phyloP scores from a whole-genome alignment of 2,113 vertebrate species.

The Osmerus mordax region DNA sequence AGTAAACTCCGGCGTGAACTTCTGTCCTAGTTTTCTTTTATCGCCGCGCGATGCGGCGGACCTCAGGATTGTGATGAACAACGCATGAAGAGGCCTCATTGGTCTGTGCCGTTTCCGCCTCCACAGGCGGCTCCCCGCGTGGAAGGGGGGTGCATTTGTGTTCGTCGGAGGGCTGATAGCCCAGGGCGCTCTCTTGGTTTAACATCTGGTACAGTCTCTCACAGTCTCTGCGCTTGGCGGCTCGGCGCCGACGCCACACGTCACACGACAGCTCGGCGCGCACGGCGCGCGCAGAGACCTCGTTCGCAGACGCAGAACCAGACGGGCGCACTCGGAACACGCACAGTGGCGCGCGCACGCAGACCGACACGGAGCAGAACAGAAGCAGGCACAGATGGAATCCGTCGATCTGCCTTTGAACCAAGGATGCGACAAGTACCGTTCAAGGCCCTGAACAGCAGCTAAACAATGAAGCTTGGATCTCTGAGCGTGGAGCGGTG shows the following conservation, averaged over 20 bases:
- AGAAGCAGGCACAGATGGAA: neutral
- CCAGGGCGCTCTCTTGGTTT: slow-evolving; percentile 27
- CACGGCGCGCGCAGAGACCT: too few species aligned
- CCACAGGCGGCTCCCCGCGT: slow-evolving; percentile 1
- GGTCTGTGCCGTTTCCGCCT: slow-evolving; percentile 40
- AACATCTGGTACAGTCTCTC: slow-evolving; percentile 61
- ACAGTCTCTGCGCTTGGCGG: slow-evolving; percentile 20
- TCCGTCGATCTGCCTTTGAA: too few species aligned
- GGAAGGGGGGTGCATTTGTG: slow-evolving; percentile 32
- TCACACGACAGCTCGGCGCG: neutral
- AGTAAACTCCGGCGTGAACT: slow-evolving; percentile 27
- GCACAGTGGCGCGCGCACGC: too few species aligned
- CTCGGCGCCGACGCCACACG: slow-evolving; percentile 7
- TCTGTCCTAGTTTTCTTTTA: slow-evolving; percentile 43
- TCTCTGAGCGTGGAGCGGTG: too few species aligned
- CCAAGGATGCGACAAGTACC: too few species aligned
- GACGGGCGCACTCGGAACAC: too few species aligned
- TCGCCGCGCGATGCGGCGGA: slow-evolving; percentile 12
- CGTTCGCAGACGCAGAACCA: too few species aligned
- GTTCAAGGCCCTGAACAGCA: too few species aligned
- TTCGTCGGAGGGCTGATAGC: slow-evolving; percentile 35
- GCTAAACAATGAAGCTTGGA: too few species aligned
- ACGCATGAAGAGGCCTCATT: slow-evolving; percentile 39
- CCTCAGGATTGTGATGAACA: slow-evolving; percentile 44
- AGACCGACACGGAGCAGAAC: neutral